Base-by-base conservation (phyloP, 2,888 invertebrate genomes). In the Elgonia sp. region DNA sequence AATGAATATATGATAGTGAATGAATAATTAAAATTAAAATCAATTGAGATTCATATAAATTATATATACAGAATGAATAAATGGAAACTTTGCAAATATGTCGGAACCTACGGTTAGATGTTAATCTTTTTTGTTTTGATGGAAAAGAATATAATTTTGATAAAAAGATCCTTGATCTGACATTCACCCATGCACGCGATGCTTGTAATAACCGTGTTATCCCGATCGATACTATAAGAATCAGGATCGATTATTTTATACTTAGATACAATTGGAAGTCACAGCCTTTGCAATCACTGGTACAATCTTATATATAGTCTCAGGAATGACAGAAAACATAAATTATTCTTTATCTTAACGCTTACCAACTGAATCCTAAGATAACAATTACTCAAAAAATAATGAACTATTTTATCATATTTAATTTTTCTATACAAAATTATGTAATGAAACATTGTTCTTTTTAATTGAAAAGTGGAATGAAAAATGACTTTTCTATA, bases 141-240 rank as follows among this genome's bases (percentile, higher is more conserved):
- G 63, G 29, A 83, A 79, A 79, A 79, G 39, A 67, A 80, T 83
- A 70, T 42, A 80, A 76, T 84, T 87, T 84, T 65, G 79, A 80
- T 81, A 87, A 83, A 67, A 79, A 77, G 55, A 87, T 86, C 87
- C 87, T 87, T 87, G 84, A 87, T 87, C 87, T 70, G 84, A 82
- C 88, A 88, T 85, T 88, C 85, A 73, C 40, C 73, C 21, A 55
- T 55, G 73, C 88, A 88, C 88, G 88, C 88, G 85, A 88, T 88
- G 85, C 83, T 88, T 79, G 67, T 16, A 67, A 55, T 40, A 40
- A 20, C 63, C 67, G 62, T 40, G 46, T 73, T 82, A 88, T 88
- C 82, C 63, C 73, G 85, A 73, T 88, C 88, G 85, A 88, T 88
- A 82, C 21, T 29, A 29, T 10, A 55, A 79, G 82, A 84, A 82